Evolutionary conservation across 2,888 invertebrate species (phyloP).

Genomic region (Kuschelorhynchus macadamiae): DNA sequence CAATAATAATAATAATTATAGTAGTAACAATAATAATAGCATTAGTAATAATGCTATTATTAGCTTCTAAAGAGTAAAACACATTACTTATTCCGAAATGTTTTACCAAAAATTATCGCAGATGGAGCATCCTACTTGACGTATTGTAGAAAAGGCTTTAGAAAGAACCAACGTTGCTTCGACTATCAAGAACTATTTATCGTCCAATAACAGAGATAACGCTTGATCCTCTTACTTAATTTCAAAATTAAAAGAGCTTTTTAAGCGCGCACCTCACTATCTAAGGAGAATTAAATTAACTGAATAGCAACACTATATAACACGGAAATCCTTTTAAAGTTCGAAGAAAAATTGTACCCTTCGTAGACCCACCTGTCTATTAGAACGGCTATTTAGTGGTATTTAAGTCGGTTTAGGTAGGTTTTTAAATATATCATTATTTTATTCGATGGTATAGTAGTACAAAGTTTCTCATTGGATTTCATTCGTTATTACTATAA

Average conservation of each 20-base stretch:
- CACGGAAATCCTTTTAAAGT: conserved; percentile 47
- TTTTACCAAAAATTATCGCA: neutral
- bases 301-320: conserved; percentile 45
- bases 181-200: conserved; percentile 41
- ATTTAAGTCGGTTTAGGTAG: conserved; percentile 19
- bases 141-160: conserved; percentile 19
- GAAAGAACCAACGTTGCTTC: neutral
- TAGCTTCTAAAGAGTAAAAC: no score
- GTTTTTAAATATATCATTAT: conserved; percentile 10
- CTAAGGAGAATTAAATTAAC: conserved; percentile 44
- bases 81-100: no score
- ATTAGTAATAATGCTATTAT: no score
- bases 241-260: conserved; percentile 47
- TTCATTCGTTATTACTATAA: no score
- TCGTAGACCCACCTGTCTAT: conserved; percentile 33
- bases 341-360: conserved; percentile 38
- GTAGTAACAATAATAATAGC: no score
- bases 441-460: no score
- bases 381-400: conserved; percentile 20
- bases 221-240: conserved; percentile 41
- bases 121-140: neutral
- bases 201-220: conserved; percentile 38
- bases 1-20: no score
- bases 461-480: no score
- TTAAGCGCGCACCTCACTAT: conserved; percentile 43